phyloP scores from a whole-genome alignment of 2,113 vertebrate species.

The Pachypanchax playfairii region DNA sequence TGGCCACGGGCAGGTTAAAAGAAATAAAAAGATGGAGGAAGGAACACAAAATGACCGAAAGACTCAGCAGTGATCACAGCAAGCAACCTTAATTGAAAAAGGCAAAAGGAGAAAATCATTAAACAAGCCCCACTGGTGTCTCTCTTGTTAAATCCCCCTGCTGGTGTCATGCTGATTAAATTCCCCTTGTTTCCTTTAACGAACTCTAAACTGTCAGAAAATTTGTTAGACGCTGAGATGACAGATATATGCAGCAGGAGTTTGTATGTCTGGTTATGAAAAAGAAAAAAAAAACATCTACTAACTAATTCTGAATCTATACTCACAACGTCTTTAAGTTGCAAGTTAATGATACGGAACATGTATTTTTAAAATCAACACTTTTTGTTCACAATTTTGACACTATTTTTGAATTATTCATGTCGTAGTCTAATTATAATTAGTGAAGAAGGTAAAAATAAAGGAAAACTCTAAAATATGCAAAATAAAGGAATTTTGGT shows the following conservation, averaged over 20 bases:
- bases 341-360: constrained; percentile 3
- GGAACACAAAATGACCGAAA: constrained; percentile 33
- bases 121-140: constrained; percentile 75
- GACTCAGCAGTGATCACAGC: constrained; percentile 65
- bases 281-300: constrained; percentile 8
- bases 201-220: constrained; percentile 67
- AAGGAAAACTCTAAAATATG: constrained; percentile 17
- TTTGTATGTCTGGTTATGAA: too few species aligned
- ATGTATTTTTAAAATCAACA: constrained; percentile 7
- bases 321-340: constrained; percentile 1
- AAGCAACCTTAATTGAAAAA: constrained; percentile 71
- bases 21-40: constrained; percentile 28
- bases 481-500: constrained; percentile 19
- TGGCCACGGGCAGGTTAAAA: constrained; percentile 31
- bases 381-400: constrained; percentile 20
- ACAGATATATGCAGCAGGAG: constrained; percentile 28
- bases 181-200: constrained; percentile 67
- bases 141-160: constrained; percentile 73
- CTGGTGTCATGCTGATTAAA: constrained; percentile 72
- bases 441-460: constrained; percentile 9
- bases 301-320: background rate
- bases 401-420: constrained; percentile 35
- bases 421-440: too few species aligned
- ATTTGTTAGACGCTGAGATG: constrained; percentile 64
- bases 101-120: constrained; percentile 72